Conservation (phyloP, 1,140 invertebrate genomes). For the Hylaeus volcanicus region DNA sequence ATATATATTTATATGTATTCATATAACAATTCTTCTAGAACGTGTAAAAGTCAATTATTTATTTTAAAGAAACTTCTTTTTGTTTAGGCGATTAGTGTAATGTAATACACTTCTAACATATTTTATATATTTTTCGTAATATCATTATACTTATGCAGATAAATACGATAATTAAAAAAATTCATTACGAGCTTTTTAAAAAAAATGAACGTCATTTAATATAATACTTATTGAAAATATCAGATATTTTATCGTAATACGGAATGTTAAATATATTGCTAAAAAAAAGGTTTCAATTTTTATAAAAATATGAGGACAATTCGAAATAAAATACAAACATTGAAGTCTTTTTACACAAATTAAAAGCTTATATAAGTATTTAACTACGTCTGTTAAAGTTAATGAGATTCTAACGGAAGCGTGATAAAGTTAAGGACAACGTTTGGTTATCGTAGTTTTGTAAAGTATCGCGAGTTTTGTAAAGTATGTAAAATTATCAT, state of each 20-base stretch:
- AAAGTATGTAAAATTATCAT: conserved; percentile 13
- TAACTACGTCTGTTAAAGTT: not conserved
- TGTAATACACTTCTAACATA: conserved; percentile 21
- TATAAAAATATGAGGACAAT: conserved; percentile 2
- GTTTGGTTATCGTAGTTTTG: not conserved
- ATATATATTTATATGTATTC: conserved; percentile 23
- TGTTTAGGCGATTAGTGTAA: conserved; percentile 25
- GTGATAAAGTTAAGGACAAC: conserved; percentile 6
- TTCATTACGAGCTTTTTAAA: not conserved
- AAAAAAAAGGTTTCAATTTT: not conserved
- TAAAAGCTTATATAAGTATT: not conserved
- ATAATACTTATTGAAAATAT: not conserved
- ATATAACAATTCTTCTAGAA: conserved; percentile 39
- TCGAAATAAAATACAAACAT: conserved; percentile 1
- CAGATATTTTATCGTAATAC: not conserved
- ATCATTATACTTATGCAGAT: conserved; percentile 9
- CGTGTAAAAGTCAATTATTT: conserved; percentile 23
- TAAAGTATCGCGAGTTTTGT: not conserved
- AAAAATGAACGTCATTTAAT: conserved; percentile 2
- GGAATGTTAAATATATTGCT: conserved; percentile 10
- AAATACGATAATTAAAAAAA: not conserved
- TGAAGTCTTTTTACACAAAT: conserved; percentile 1
- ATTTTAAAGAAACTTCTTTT: conserved; percentile 24
- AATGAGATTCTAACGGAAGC: conserved; percentile 20
- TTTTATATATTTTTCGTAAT: conserved; percentile 17